A percentile compares a stretch with the other conserved stretches of the same genome.
Conservation (phyloP, 2,888 invertebrate species). For the Mayetiola destructor region DNA sequence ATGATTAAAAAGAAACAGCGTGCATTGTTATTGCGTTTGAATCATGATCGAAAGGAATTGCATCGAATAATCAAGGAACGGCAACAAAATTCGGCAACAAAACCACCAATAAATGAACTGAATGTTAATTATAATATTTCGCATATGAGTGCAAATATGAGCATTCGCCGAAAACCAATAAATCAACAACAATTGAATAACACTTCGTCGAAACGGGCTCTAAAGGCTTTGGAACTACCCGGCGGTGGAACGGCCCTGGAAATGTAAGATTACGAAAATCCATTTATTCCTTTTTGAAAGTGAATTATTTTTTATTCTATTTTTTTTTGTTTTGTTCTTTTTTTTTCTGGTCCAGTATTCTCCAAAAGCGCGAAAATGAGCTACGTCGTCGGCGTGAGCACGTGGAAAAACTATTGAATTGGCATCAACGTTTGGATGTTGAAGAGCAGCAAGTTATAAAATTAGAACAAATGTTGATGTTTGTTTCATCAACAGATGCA, state of each 20-base stretch:
- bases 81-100: neutral
- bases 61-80: slow-evolving; percentile 34
- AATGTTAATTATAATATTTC: slow-evolving; percentile 1
- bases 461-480: slow-evolving; percentile 33
- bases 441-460: slow-evolving; percentile 39
- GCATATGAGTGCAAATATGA: slow-evolving; percentile 4
- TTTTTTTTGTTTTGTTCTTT: slow-evolving; percentile 3
- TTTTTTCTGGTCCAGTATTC: slow-evolving; percentile 27
- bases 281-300: neutral
- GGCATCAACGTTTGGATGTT: slow-evolving; percentile 39
- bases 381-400: slow-evolving; percentile 36
- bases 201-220: neutral
- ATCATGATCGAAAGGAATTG: slow-evolving; percentile 54
- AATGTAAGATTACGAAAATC: slow-evolving; percentile 5
- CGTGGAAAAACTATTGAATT: slow-evolving; percentile 38
- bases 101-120: neutral
- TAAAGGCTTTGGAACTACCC: neutral
- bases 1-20: slow-evolving; percentile 52
- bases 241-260: neutral
- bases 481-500: slow-evolving; percentile 17
- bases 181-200: neutral
- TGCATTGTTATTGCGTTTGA: slow-evolving; percentile 46
- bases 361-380: slow-evolving; percentile 38
- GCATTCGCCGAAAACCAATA: neutral
- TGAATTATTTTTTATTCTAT: neutral